A percentile compares a stretch with the other conserved stretches of the same genome.
Evolutionary conservation across 30 jellyfish, hydroid and myxozoan species (phyloP).

Genomic region (Turritopsis rubra): DNA sequence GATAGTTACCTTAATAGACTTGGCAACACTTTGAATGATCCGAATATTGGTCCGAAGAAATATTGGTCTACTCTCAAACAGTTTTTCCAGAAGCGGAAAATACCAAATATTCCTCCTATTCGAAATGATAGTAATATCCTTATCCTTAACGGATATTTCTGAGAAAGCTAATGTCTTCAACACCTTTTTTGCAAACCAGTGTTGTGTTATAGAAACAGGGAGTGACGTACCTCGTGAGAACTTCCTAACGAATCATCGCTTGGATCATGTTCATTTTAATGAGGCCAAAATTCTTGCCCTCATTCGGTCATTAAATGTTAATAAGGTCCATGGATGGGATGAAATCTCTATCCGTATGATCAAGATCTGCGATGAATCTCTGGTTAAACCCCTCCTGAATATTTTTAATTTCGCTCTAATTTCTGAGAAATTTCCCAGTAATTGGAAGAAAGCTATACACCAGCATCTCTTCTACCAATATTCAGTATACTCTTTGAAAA

Average conservation of each 20-base stretch:
- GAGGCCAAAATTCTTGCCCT: constrained; percentile 41
- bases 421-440: constrained; percentile 42
- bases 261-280: constrained; percentile 31
- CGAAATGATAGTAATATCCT: constrained; percentile 35
- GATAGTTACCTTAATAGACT: constrained; percentile 36
- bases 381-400: constrained; percentile 44
- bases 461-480: constrained; percentile 39
- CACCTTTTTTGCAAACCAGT: constrained; percentile 50
- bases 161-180: constrained; percentile 55
- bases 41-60: constrained; percentile 42
- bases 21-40: constrained; percentile 42
- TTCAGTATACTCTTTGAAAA: constrained; percentile 63
- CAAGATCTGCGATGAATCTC: constrained; percentile 42
- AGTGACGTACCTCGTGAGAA: constrained; percentile 46
- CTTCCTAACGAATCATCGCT: constrained; percentile 29
- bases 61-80: constrained; percentile 55
- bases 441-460: constrained; percentile 32
- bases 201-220: constrained; percentile 47
- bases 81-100: constrained; percentile 48
- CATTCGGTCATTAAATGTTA: constrained; percentile 33
- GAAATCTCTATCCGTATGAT: constrained; percentile 44
- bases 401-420: constrained; percentile 32
- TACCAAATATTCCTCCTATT: constrained; percentile 56
- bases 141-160: constrained; percentile 52
- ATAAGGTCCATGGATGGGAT: constrained; percentile 57